Conservation (phyloP, 2,888 invertebrate species). For the Troides aeacus region DNA sequence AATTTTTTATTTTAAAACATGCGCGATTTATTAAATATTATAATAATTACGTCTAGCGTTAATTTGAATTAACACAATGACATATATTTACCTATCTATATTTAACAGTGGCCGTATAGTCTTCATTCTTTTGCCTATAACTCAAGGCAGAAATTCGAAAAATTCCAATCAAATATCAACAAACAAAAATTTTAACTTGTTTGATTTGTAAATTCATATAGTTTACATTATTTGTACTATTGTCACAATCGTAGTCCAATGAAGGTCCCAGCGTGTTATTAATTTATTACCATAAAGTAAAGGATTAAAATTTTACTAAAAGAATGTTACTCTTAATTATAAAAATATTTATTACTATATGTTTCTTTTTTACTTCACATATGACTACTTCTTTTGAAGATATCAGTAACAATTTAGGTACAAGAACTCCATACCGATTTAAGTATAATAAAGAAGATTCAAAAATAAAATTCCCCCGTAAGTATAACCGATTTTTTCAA, state of each 20-base stretch:
- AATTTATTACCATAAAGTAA: not conserved
- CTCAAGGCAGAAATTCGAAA: no score
- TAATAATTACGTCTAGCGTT: no score
- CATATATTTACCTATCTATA: no score
- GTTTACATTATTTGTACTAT: not conserved
- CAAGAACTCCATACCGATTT: constrained; percentile 87
- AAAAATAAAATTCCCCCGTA: constrained; percentile 81
- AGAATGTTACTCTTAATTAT: constrained; percentile 14
- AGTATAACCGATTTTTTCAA: constrained; percentile 34
- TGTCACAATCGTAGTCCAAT: not conserved
- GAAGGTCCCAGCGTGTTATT: not conserved
- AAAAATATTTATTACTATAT: constrained; percentile 4
- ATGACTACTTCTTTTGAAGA: constrained; percentile 36
- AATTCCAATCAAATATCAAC: no score
- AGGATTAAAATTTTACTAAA: not conserved
- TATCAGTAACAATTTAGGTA: constrained; percentile 76
- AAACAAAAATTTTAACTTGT: no score
- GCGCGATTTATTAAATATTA: no score
- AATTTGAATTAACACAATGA: no score
- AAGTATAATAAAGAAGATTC: constrained; percentile 83
- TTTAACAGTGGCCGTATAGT: no score
- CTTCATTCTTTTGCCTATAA: no score
- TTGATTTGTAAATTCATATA: not conserved
- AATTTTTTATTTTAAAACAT: no score
- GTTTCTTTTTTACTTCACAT: constrained; percentile 1